Evolutionary conservation across 2,888 invertebrate genomes (phyloP).

Genomic region (Heliconius cydno): DNA sequence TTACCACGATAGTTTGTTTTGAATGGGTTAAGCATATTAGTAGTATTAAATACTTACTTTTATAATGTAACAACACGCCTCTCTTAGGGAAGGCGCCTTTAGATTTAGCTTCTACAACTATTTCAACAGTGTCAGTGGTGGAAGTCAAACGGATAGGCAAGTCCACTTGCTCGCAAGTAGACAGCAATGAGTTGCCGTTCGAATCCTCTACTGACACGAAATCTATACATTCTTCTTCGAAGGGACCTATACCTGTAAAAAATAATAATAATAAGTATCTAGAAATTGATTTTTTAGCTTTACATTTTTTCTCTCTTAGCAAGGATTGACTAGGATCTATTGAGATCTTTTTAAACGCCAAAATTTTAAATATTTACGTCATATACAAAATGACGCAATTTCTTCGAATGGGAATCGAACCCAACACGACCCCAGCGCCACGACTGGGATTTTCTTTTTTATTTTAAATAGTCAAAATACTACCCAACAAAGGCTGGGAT

Average conservation of each 20-base stretch:
- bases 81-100: conserved; percentile 84
- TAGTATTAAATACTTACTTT: conserved; percentile 71
- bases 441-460: background rate
- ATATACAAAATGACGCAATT: too few species aligned
- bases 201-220: conserved; percentile 77
- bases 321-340: too few species aligned
- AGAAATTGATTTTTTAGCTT: background rate
- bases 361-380: too few species aligned
- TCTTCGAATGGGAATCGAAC: too few species aligned
- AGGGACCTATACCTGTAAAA: conserved; percentile 74
- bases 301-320: background rate
- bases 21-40: too few species aligned
- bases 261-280: too few species aligned
- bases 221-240: conserved; percentile 80
- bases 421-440: background rate
- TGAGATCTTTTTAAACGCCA: too few species aligned
- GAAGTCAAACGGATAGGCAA: conserved; percentile 79
- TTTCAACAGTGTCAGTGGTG: conserved; percentile 73
- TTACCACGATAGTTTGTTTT: too few species aligned
- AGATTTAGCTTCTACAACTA: conserved; percentile 76
- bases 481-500: too few species aligned
- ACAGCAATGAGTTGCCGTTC: conserved; percentile 74
- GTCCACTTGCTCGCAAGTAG: conserved; percentile 82
- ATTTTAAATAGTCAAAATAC: background rate
- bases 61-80: conserved; percentile 86